Conservation (phyloP, 2,113 vertebrate species). For the Clarias macrocephalus region DNA sequence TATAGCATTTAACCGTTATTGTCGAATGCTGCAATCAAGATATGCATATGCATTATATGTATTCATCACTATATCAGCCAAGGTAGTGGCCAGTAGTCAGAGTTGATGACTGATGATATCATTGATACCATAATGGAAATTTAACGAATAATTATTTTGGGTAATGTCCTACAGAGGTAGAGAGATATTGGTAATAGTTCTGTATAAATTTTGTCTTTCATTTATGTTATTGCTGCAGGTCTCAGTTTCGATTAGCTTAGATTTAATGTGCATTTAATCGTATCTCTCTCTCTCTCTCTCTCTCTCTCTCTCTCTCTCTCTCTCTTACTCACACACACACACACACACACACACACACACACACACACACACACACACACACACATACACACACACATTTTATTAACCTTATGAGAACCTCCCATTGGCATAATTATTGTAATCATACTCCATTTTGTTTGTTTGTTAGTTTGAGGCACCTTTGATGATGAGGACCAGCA, state of each 20-base stretch:
- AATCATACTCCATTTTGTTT: not conserved
- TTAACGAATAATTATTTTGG: not conserved
- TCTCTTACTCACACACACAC: not conserved
- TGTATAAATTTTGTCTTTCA: not conserved
- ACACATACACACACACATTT: not conserved
- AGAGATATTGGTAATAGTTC: not conserved
- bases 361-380: not conserved
- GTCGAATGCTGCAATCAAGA: not conserved
- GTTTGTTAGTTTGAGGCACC: not conserved
- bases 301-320: no score
- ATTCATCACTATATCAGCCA: not conserved
- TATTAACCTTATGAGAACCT: not conserved
- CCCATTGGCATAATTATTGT: not conserved
- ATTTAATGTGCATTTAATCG: not conserved
- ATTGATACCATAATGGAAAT: not conserved
- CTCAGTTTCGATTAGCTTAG: not conserved
- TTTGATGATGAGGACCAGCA: not conserved
- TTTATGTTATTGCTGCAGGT: constrained; percentile 5
- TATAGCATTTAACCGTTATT: not conserved
- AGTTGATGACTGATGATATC: not conserved
- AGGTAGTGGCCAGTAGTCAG: not conserved
- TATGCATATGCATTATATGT: not conserved
- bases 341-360: not conserved
- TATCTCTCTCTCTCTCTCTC: not conserved
- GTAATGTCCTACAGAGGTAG: not conserved